Conservation (phyloP, 1,140 invertebrate genomes). For the Oreohelix idahoensis region DNA sequence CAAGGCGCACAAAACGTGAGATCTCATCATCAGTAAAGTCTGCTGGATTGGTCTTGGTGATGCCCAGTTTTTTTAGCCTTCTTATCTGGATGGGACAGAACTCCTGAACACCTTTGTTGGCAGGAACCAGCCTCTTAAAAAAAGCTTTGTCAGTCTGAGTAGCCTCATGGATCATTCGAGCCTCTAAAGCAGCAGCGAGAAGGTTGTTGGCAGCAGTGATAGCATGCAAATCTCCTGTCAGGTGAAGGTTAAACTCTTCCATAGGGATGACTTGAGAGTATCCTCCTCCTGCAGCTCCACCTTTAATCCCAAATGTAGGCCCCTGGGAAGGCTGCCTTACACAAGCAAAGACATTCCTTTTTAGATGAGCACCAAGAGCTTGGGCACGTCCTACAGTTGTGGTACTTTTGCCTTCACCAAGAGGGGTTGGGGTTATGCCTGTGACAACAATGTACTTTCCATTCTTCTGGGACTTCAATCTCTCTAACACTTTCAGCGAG, state of each 20-base stretch:
- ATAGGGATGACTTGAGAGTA: constrained; percentile 98
- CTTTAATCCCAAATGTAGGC: constrained; percentile 98
- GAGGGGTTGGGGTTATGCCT: constrained; percentile 96
- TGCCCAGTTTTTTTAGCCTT: constrained; percentile 86
- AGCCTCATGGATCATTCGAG: constrained; percentile 95
- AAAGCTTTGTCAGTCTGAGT: constrained; percentile 89
- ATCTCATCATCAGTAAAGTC: constrained; percentile 86
- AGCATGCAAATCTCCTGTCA: constrained; percentile 99
- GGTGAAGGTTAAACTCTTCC: constrained; percentile 99
- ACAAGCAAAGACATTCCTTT: constrained; percentile 92
- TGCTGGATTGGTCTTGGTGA: constrained; percentile 89
- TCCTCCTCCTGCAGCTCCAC: constrained; percentile 94
- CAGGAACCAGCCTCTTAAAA: constrained; percentile 89
- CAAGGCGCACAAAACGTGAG: constrained; percentile 85
- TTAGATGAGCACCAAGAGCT: constrained; percentile 88
- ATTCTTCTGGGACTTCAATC: constrained; percentile 80
- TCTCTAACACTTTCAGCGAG: constrained; percentile 84
- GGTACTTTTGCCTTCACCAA: constrained; percentile 98
- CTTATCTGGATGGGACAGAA: constrained; percentile 88
- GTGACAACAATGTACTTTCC: constrained; percentile 97
- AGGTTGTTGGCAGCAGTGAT: constrained; percentile 98
- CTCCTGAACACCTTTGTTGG: constrained; percentile 81
- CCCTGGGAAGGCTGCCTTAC: constrained; percentile 98
- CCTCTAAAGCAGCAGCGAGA: constrained; percentile 88
- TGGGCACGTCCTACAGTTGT: constrained; percentile 95